Base-by-base conservation (phyloP, 2,797 vertebrate species). In the Micrastur ruficollis region DNA sequence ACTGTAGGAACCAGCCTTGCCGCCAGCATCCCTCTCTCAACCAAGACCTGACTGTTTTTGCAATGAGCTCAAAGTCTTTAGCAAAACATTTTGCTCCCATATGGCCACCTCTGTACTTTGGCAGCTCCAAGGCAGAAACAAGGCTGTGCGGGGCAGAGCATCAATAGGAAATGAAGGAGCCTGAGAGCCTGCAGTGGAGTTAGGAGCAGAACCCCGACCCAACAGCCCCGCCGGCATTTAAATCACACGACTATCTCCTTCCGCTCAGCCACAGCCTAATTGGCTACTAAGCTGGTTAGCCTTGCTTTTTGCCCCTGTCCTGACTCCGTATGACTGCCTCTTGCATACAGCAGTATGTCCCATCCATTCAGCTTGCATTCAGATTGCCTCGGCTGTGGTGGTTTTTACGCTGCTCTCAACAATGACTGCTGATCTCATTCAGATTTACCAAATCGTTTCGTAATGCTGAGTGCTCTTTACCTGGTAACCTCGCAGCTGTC, bases 221-320 rank as follows among this genome's bases (percentile, higher is more conserved):
- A 3, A 67, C 25, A 52, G 50, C 50, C 81, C 68, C 83, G 36
- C 19, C 4, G 3, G 34, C 47, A 59, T 68, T 88, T 93, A 32
- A 84, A 93, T 36, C 59, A 92, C 23, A 78, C 8, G 1, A 55
- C 25, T 9, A 23, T 49, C 71, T 70, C 62, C 58, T 95, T 90
- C 73, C 0, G 0, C 50, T 86, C 88, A 91, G 44, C 50, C 72
- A 86, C 76, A 79, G 61, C 20, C 42, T 81, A 89, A 78, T 66
- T 93, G 80, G 12, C 58, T 79, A 3, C 50, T 95, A 93, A 96
- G 62, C 66, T 84, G 88, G 70, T 90, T 88, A 93, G 31, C 62
- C n/a, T 49, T 79, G 66, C 40, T 49, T 91, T 93, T 22, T 80
- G 53, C 49, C 87, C 44, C 8, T 75, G 58, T 81, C 59, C 70